Evolutionary conservation across 1,140 invertebrate genomes (phyloP), one percentile per base, ranked within the genome.

Genomic region (Drosophila leontia): DNA sequence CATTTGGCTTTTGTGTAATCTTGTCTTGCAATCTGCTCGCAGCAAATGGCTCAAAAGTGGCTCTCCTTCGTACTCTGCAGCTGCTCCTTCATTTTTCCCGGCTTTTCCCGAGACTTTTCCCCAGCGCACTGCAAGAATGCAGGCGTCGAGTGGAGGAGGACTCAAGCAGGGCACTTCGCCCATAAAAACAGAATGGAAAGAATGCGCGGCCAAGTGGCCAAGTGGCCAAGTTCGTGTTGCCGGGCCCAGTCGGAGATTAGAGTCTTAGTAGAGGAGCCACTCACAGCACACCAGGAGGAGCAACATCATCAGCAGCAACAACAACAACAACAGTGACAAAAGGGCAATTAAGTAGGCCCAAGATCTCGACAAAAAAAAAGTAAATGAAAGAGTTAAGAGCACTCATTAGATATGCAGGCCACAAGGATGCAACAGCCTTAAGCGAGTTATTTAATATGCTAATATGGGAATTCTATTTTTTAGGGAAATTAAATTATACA

Each of bases 31-130:
- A 88, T 88, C 75, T 78, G 64, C 78, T 85, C 65, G 41, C 75
- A 78, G 64, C 84, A 88, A 87, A 87, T 87, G 84, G 84, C 77
- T 78, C 68, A 88, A 80, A 86, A 87, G 83, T 87, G 83, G 80
- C 84, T 74, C 19, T 57, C 45, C 34, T 37, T 26, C 26, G 7
- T 29, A 12, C 45, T n/a, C 50, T 6, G 32, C 47, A n/a, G 12
- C 65, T 12, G 15, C 17, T 53, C 34, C 58, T 35, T 45, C 35
- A 39, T 45, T 57, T 37, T 57, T 41, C 42, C 50, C 34, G 11
- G 12, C 39, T 57, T 67, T 50, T 39, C 47, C 47, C 39, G 58
- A 75, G 63, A 42, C 69, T 75, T 63, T 68, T 81, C 62, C 62
- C 75, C 58, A 34, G 29, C 47, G 53, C 53, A 1, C 53, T 53